These are phyloP conservation scores for Dicrostonyx torquatus DNA, from an alignment of 2,797 vertebrate species.

Conservation along the genomic window DNA sequence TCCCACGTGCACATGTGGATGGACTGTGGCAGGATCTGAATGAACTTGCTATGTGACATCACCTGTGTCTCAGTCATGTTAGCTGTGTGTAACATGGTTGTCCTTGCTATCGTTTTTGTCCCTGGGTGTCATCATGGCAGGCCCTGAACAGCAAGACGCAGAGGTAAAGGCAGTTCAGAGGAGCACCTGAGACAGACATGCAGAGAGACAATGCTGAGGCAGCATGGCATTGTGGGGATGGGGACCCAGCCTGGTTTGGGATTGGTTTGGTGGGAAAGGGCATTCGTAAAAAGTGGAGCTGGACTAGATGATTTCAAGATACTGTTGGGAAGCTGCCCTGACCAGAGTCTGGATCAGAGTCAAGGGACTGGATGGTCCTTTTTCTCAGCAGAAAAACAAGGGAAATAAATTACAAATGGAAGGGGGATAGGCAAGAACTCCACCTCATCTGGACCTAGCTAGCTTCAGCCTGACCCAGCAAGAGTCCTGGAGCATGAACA, in stretches of 20 bases:
- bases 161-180: not conserved
- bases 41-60: not conserved
- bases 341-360: not conserved
- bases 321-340: not conserved
- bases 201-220: not conserved
- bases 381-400: not conserved
- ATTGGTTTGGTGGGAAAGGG: not conserved
- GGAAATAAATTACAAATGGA: not conserved
- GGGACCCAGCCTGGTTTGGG: not conserved
- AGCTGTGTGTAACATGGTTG: not conserved
- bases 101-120: not conserved
- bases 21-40: not conserved
- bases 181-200: not conserved
- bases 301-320: not conserved
- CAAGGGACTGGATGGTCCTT: not conserved
- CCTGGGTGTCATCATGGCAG: not conserved
- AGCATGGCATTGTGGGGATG: not conserved
- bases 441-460: not conserved
- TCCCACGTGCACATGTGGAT: not conserved
- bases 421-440: not conserved
- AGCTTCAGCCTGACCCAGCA: not conserved
- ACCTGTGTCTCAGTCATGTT: no score
- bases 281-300: no score
- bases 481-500: not conserved
- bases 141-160: not conserved